These are phyloP conservation scores for Asarcornis scutulata DNA, from an alignment of 2,113 vertebrate species.

Conservation along the genomic window DNA sequence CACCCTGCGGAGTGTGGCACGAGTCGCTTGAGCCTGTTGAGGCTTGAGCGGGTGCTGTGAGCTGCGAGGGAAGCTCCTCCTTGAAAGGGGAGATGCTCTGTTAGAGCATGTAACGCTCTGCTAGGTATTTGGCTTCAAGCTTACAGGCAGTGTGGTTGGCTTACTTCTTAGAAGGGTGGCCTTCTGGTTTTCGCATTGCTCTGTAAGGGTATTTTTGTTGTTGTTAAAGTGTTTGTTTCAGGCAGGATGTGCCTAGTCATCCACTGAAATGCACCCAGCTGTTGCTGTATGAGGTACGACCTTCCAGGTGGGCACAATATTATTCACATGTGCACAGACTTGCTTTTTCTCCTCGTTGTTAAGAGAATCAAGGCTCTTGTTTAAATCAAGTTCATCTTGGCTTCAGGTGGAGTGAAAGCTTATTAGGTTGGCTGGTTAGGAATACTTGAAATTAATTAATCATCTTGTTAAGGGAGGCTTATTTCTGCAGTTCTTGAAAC, in stretches of 20 bases:
- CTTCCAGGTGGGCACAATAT: neutral
- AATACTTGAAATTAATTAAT: neutral
- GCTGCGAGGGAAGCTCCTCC: neutral
- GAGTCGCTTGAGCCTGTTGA: constrained; percentile 25
- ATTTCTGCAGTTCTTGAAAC: neutral
- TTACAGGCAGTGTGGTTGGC: neutral
- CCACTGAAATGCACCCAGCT: neutral
- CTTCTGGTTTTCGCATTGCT: neutral
- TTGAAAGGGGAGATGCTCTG: neutral
- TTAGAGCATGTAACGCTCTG: neutral
- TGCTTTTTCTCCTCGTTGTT: neutral
- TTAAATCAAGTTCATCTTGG: neutral
- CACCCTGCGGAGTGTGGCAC: constrained; percentile 31
- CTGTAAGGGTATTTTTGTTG: neutral
- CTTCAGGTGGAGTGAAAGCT: neutral
- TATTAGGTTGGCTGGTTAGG: neutral
- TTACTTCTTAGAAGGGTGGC: neutral
- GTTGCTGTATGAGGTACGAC: neutral
- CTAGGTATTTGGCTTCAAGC: neutral
- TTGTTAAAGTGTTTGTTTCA: neutral
- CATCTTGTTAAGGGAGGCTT: neutral
- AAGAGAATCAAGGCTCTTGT: neutral
- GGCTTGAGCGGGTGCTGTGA: constrained; percentile 29
- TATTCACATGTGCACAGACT: neutral
- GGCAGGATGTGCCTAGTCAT: neutral